Percentiles rank a stretch among this genome's conserved stretches.
Conservation (phyloP, 1,140 invertebrate genomes). For the Orussus abietinus region DNA sequence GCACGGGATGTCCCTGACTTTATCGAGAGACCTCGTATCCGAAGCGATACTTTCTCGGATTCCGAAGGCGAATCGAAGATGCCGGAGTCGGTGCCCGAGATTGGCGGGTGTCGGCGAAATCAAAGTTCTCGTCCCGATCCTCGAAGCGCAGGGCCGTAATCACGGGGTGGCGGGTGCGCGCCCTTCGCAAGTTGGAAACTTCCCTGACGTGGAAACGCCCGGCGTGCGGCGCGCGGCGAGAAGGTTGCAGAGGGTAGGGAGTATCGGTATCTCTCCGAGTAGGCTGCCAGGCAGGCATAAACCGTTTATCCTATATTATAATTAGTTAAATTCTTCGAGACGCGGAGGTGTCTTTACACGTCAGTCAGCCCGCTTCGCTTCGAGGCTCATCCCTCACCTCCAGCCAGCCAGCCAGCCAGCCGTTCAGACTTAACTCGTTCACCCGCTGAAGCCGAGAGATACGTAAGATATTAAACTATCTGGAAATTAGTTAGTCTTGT, state of each 20-base stretch:
- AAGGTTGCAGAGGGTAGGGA: conserved; percentile 20
- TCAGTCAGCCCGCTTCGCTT: conserved; percentile 51
- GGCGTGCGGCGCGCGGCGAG: too few relatives aligned
- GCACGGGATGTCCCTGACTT: too few relatives aligned
- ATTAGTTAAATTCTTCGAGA: conserved; percentile 56
- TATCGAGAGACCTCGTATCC: too few relatives aligned
- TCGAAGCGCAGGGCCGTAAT: too few relatives aligned
- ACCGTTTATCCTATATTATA: conserved; percentile 55
- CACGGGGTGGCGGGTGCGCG: too few relatives aligned
- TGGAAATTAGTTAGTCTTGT: conserved; percentile 51
- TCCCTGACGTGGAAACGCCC: too few relatives aligned
- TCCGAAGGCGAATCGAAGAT: too few relatives aligned
- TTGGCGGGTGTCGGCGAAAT: too few relatives aligned
- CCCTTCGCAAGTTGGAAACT: too few relatives aligned
- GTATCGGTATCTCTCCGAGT: conserved; percentile 48
- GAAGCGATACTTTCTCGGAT: too few relatives aligned
- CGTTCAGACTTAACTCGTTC: conserved; percentile 50
- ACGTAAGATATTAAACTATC: conserved; percentile 50
- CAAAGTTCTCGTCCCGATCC: too few relatives aligned
- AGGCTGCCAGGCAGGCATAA: conserved; percentile 49
- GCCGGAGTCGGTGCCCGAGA: too few relatives aligned
- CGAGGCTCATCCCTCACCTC: conserved; percentile 44
- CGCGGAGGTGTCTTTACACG: conserved; percentile 54
- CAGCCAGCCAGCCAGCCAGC: conserved; percentile 37
- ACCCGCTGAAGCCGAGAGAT: conserved; percentile 30